Evolutionary conservation across 2,797 vertebrate genomes (phyloP).

Genomic region (Trachurus trachurus): DNA sequence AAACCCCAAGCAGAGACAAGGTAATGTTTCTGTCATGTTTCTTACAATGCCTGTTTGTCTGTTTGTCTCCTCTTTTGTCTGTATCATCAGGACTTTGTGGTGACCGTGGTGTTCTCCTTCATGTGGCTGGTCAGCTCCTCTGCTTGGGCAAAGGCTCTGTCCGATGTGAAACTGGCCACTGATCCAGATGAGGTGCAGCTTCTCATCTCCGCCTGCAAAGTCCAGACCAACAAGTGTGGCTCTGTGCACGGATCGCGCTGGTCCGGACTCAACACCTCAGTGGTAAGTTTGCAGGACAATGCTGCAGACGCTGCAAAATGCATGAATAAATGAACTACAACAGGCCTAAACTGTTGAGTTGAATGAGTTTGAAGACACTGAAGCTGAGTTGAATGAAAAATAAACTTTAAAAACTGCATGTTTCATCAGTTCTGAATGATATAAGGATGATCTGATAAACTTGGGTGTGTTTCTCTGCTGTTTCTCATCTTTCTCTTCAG

Average conservation of each 20-base stretch:
- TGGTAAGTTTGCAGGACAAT: conserved; percentile 86
- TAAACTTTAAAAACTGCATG: neutral
- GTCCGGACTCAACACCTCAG: conserved; percentile 98
- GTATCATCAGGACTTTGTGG: conserved; percentile 92
- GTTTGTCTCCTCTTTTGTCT: conserved; percentile 9
- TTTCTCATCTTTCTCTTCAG: conserved; percentile 73
- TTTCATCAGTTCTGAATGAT: neutral
- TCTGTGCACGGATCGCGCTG: conserved; percentile 92
- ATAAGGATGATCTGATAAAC: neutral
- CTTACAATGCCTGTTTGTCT: neutral
- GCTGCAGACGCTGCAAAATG: neutral
- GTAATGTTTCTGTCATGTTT: neutral
- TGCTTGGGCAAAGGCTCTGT: conserved; percentile 97
- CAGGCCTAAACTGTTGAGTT: neutral
- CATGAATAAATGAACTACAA: neutral
- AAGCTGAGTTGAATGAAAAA: neutral
- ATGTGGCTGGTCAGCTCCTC: conserved; percentile 98
- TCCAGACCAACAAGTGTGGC: conserved; percentile 91
- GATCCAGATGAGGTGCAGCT: conserved; percentile 94
- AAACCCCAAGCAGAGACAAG: neutral
- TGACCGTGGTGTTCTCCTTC: conserved; percentile 98
- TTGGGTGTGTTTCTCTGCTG: neutral
- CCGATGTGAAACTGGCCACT: conserved; percentile 94
- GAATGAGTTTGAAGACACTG: neutral
- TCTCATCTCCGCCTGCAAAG: conserved; percentile 95